Evolutionary conservation across 2,113 vertebrate species (phyloP).

Genomic region (Felis catus): F.catus_Fca126_mat1.0 CM031419.1:83802001-83802500

Average conservation of each 20-base stretch:
- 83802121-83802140: neutral
- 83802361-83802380: neutral
- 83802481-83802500: too few relatives aligned
- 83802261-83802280: neutral
- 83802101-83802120: neutral
- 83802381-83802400: neutral
- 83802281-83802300: neutral
- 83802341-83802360: neutral
- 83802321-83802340: neutral
- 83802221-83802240: neutral
- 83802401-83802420: neutral
- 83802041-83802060: neutral
- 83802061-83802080: neutral
- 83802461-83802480: neutral
- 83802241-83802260: neutral
- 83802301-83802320: neutral
- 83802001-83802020: neutral
- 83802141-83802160: neutral
- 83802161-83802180: neutral
- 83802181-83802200: neutral
- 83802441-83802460: neutral
- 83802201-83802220: neutral
- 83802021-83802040: neutral
- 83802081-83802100: neutral
- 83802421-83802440: neutral